Evolutionary conservation across 2,888 invertebrate genomes (phyloP), one percentile per base, ranked within the genome.

Genomic region (Drosophila melanosoma): DNA sequence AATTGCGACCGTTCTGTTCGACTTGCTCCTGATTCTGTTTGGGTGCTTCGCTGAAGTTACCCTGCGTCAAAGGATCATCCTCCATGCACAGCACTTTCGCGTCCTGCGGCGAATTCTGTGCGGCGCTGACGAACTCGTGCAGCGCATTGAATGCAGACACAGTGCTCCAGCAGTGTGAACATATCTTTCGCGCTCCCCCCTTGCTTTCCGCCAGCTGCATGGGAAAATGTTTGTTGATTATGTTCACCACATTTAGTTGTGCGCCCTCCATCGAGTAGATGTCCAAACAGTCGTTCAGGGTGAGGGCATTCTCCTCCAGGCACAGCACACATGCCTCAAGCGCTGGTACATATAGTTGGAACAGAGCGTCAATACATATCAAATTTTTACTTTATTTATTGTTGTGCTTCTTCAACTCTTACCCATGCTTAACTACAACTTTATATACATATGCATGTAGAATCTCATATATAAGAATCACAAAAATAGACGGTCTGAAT

Each of bases 101-200:
- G 51, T 87, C 89, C n/a, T 73, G 74, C 62, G 84, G 35, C 1
- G 87, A 87, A 29, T 23, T 79, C 33, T 89, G 89, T 1, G 89
- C 69, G 0, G 83, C 78, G 20, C 68, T 69, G 1, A 87, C 89
- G 26, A 90, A 87, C 35, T 90, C 87, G 67, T 91, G 85, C 2
- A 91, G 78, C 33, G 83, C 71, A 59, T 91, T 86, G 52, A 91
- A 91, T 15, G 83, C 82, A 23, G 81, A 82, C 4, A 91, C 72
- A 0, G 81, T 83, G 53, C 86, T 86, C 91, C 91, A 91, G 65
- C 91, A 91, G 4, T 76, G 65, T 3, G 79, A 61, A 52, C 91
- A 91, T 48, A 92, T 74, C 52, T 86, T 81, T 12, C 71, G 72
- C 23, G 70, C 61, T n/a, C 66, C 76, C 33, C 60, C 79, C 3